Conservation (phyloP, 1,140 invertebrate genomes). For the Heliconius hewitsoni region DNA sequence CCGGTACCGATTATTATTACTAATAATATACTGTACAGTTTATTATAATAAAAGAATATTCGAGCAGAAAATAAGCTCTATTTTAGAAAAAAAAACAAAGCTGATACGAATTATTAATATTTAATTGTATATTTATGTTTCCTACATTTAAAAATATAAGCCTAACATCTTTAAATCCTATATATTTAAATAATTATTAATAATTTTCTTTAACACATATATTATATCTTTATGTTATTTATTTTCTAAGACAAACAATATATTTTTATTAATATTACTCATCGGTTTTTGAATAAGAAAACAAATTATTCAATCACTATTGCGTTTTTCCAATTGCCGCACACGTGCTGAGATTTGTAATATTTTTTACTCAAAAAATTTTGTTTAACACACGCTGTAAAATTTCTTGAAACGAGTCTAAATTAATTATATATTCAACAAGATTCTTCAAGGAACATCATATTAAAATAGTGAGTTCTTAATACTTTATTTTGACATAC, state of each 20-base stretch:
- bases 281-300: conserved; percentile 37
- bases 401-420: conserved; percentile 44
- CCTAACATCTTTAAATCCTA: too few relatives aligned
- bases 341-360: conserved; percentile 78
- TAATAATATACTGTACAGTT: background rate
- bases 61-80: too few relatives aligned
- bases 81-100: too few relatives aligned
- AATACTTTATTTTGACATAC: conserved; percentile 70
- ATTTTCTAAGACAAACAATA: background rate
- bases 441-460: conserved; percentile 41
- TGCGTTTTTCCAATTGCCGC: conserved; percentile 76
- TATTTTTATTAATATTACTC: background rate
- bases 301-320: conserved; percentile 45
- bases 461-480: conserved; percentile 63
- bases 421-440: conserved; percentile 31
- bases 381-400: conserved; percentile 57
- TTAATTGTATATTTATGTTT: too few relatives aligned
- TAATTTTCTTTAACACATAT: background rate
- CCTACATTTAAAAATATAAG: too few relatives aligned
- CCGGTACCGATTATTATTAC: background rate
- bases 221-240: background rate
- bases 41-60: too few relatives aligned
- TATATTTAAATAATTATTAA: too few relatives aligned
- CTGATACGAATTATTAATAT: too few relatives aligned
- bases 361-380: conserved; percentile 70